Evolutionary conservation across 23 tunicate genomes (phyloP).

Genomic region (Phallusia fumigata): DNA sequence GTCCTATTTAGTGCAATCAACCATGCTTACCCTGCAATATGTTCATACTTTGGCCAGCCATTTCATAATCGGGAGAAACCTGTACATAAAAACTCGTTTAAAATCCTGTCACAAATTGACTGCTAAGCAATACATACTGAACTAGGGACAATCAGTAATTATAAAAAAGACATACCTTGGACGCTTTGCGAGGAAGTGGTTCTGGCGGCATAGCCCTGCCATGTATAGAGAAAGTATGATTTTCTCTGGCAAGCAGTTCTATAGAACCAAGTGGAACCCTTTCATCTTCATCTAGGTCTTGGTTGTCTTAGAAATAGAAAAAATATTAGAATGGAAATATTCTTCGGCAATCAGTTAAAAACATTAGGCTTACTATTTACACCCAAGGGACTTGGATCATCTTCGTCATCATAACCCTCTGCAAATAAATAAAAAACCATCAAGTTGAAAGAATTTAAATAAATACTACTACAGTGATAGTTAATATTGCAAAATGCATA

Average conservation of each 20-base stretch:
- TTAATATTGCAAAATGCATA: too few relatives aligned
- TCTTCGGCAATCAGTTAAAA: neutral
- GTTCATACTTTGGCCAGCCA: too few relatives aligned
- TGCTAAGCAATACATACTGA: too few relatives aligned
- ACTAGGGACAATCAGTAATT: too few relatives aligned
- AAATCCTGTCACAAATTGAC: too few relatives aligned
- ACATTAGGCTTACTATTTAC: neutral
- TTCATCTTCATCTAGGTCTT: neutral
- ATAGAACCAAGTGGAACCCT: constrained; percentile 2
- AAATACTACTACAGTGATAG: neutral
- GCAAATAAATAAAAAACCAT: neutral
- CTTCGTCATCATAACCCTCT: constrained; percentile 1
- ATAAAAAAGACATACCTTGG: neutral
- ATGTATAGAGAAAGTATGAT: constrained; percentile 57
- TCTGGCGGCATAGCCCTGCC: constrained; percentile 35
- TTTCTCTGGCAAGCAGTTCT: constrained; percentile 11
- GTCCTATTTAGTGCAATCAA: too few relatives aligned
- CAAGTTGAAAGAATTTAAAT: neutral
- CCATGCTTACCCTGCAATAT: too few relatives aligned
- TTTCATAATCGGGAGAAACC: too few relatives aligned
- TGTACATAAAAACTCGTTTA: too few relatives aligned
- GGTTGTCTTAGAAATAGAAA: neutral
- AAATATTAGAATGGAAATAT: neutral
- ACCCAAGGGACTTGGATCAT: neutral
- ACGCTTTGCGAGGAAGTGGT: neutral